Base-by-base conservation (phyloP, 1,140 invertebrate species). In the Cotesia chilonis region DNA sequence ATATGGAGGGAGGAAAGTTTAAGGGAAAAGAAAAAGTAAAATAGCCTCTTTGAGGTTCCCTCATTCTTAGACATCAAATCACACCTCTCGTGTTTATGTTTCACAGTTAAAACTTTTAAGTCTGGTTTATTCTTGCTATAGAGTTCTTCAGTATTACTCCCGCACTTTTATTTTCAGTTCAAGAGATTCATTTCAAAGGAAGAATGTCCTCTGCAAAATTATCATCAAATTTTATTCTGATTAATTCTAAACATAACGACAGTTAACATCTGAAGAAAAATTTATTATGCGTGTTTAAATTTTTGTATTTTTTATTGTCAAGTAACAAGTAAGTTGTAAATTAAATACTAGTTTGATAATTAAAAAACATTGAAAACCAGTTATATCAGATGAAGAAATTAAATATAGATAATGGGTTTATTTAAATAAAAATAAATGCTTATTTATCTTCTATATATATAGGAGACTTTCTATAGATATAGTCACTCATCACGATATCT, bases 61-160 rank as follows among this genome's bases (percentile, higher is more conserved):
- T 17, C 55, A 10, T 68, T 68, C 59, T 57, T 74, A 76, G 75
- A 70, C 80, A 76, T 86, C 84, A 85, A 81, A 84, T 85, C 80
- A 75, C 83, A 85, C 84, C 81, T 85, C 81, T 72, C 67, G 73
- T 86, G 82, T 85, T 85, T 85, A 81, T 76, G 70, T 79, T 85
- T 81, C 79, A 78, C 75, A 76, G 77, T 73, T 71, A 64, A 79
- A 78, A 71, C 73, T 76, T 76, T 71, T n/a, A 75, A 71, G 72
- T 70, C 72, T 59, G n/a, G 74, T 71, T 74, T 76, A 69, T 71
- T 72, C 63, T 55, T 14, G 55, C 52, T 5, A 14, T 10, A 35
- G 60, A 20, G 35, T 20, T 61, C 60, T 20, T 35, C 28, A 70
- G 10, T 47, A 10, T 47, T 70, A 20, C 17, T 70, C 59, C 59